phyloP scores from a whole-genome alignment of 2,888 invertebrate species.

The Epirrhoe tristata region DNA sequence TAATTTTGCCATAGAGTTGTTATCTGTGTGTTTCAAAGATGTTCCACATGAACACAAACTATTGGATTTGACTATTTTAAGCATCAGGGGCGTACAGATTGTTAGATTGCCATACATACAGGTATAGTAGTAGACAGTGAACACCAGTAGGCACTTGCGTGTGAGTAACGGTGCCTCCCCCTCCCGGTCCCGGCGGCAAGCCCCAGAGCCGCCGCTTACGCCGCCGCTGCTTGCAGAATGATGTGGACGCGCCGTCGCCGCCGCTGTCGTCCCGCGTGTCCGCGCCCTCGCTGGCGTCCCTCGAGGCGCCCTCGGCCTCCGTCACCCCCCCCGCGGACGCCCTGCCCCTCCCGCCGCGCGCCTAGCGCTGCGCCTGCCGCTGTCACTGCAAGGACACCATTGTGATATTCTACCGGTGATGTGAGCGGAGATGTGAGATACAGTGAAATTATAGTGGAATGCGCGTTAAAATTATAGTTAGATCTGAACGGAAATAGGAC shows the following conservation, averaged over 20 bases:
- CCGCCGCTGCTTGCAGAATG: slow-evolving; percentile 82
- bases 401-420: slow-evolving; percentile 41
- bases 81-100: too few relatives aligned
- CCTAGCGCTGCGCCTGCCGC: slow-evolving; percentile 43
- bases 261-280: slow-evolving; percentile 69
- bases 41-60: too few relatives aligned
- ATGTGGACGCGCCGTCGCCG: slow-evolving; percentile 82
- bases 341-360: slow-evolving; percentile 35
- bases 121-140: slow-evolving; percentile 43
- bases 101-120: background rate
- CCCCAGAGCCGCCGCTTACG: slow-evolving; percentile 34
- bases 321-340: slow-evolving; percentile 37
- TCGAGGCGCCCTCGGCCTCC: slow-evolving; percentile 50
- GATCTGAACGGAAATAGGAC: slow-evolving; percentile 7
- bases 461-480: background rate
- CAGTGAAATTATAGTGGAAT: slow-evolving; percentile 19
- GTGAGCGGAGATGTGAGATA: slow-evolving; percentile 20
- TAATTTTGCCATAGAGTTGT: too few relatives aligned
- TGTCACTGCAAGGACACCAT: slow-evolving; percentile 34
- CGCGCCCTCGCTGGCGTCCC: slow-evolving; percentile 61
- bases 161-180: slow-evolving; percentile 76
- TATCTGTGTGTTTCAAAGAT: too few relatives aligned
- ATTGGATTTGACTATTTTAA: too few relatives aligned
- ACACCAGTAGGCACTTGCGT: slow-evolving; percentile 51
- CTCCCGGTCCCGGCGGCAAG: slow-evolving; percentile 42